Percentiles rank a stretch among this genome's conserved stretches.
Conservation (phyloP, 2,113 vertebrate species). For the Merops nubicus region DNA sequence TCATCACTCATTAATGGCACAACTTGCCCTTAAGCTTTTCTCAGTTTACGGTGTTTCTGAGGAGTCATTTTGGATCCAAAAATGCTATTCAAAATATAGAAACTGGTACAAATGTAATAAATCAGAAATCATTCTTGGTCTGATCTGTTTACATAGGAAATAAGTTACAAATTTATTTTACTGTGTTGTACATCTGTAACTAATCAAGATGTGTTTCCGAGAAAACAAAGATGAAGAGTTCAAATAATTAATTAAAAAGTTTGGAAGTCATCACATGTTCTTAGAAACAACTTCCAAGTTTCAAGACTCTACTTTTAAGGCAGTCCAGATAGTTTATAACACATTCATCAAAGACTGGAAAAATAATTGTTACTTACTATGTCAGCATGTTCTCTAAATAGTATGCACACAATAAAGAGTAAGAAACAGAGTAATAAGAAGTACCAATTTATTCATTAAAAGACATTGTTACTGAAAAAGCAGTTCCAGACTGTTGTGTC, state of each 20-base stretch:
- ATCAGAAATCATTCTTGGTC: slow-evolving; percentile 11
- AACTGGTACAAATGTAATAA: not conserved
- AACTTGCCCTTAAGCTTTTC: slow-evolving; percentile 56
- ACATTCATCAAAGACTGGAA: not conserved
- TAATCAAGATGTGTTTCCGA: not conserved
- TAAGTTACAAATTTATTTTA: not conserved
- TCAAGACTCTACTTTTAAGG: not conserved
- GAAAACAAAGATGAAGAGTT: slow-evolving; percentile 24
- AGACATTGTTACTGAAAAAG: not conserved
- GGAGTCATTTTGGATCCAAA: slow-evolving; percentile 31
- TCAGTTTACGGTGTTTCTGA: slow-evolving; percentile 58
- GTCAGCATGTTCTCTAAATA: not conserved
- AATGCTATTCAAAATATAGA: slow-evolving; percentile 56
- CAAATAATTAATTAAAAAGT: not conserved
- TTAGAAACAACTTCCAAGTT: not conserved
- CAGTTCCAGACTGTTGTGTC: not conserved
- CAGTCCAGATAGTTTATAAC: not conserved
- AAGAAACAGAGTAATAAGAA: not conserved
- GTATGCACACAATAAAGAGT: not conserved
- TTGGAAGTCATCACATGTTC: not conserved
- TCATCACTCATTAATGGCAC: slow-evolving; percentile 32
- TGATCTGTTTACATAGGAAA: not conserved
- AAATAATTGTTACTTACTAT: not conserved
- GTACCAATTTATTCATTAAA: not conserved
- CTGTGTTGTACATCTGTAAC: not conserved